Conservation (phyloP, 2,888 invertebrate species). For the Elysia crispata region DNA sequence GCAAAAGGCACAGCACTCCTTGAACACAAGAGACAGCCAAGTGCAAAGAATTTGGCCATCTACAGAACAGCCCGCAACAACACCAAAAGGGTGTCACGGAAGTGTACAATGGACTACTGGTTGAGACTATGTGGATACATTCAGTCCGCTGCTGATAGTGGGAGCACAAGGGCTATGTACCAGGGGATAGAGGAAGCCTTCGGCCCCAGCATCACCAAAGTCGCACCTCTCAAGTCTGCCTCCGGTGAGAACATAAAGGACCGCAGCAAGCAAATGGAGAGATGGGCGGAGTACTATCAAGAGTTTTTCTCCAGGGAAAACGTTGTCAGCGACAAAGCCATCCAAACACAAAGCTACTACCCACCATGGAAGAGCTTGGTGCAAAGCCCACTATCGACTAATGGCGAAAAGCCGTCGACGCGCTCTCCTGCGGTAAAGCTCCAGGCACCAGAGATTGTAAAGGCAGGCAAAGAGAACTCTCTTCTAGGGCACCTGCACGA, state of each 20-base stretch:
- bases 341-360: background rate
- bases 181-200: background rate
- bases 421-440: background rate
- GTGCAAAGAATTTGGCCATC: no score
- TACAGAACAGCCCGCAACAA: no score
- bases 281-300: conserved; percentile 17
- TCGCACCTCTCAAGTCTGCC: background rate
- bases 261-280: conserved; percentile 22
- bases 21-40: no score
- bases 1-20: no score
- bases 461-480: conserved; percentile 6
- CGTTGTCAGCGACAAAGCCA: background rate
- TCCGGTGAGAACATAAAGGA: conserved; percentile 17
- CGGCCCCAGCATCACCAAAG: background rate
- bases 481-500: conserved; percentile 12
- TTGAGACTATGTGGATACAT: no score
- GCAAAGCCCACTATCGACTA: background rate
- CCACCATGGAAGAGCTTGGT: background rate
- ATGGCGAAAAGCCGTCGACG: background rate
- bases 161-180: no score
- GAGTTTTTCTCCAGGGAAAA: background rate
- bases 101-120: no score
- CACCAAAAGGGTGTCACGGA: no score
- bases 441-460: background rate
- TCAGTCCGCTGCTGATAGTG: background rate